Evolutionary conservation across 2,888 invertebrate genomes (phyloP), one percentile per base, ranked within the genome.

Genomic region (Ophioninae sp.): DNA sequence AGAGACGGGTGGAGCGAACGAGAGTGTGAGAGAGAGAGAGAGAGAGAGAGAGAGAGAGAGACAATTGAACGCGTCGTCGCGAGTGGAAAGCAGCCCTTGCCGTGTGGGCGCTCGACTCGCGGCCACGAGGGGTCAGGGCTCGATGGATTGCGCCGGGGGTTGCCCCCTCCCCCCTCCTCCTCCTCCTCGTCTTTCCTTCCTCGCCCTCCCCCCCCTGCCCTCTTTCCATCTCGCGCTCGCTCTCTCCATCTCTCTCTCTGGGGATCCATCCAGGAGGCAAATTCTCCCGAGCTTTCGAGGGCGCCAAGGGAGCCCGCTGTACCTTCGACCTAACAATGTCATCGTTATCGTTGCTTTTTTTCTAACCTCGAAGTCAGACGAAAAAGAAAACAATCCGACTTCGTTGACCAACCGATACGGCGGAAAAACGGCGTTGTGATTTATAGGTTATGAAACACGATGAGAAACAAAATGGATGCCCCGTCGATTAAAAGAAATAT

Each of bases 111-210:
- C 77, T 59, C 71, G 75, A 75, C 83, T 79, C 82, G 79, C 79
- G 85, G 84, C 82, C 85, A 85, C 82, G 86, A 86, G 86, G 85
- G 85, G 83, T 84, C 86, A 83, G 85, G 75, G 78, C 79, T 81
- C 84, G 84, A 79, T 85, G 81, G 85, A 86, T 86, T 83, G 81
- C 73, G 79, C 85, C 79, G 85, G 85, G 86, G 85, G 85, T 85
- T 86, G 85, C 82, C 81, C 64, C 81, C 79, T 78, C 79, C 39
- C 65, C 61, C 68, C 63, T 74, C 67, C 39, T 13, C 63, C 67
- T 63, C 58, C 39, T 23, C 13, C n/a, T 41, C 79, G 67, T 59
- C 30, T 58, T 44, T 10, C 73, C 59, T 39, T 20, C 30, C 37
- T 13, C 10, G 44, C 72, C 37, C 59, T 6, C 10, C 20, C 65